Evolutionary conservation across 2,113 vertebrate species (phyloP), one percentile per base, ranked within the genome.

Genomic region (Ictidomys tridecemlineatus): DNA sequence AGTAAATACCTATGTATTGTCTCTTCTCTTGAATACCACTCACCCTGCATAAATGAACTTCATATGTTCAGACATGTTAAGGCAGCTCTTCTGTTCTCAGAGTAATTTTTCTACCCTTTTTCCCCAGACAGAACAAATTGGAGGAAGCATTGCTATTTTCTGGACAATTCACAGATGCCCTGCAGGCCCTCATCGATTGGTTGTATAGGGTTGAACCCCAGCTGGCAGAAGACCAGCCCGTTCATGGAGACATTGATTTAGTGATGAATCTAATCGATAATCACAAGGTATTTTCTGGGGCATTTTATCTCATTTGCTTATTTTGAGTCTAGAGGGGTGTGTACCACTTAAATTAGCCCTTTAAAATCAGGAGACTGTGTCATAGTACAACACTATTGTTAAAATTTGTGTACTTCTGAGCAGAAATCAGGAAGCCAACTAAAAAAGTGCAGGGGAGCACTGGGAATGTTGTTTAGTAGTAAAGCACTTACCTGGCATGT

Each of bases 151-250:
- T 99, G 83, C 84, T 99, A 70, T 99, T 99, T 98, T 99, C 99
- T 0, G 99, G 99, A 79, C 99, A 99, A 96, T 99, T 99, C 98
- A 99, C 99, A 82, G 99, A 99, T 53, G 99, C 99, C 91, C 98
- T 99, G 85, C 99, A 99, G 98, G 99, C 99, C 97, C 99, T 99
- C 87, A 99, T 99, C 95, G 99, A 99, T 94, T 99, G 99, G 99
- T 98, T 99, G 4, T 99, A 99, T 95, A 99, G 99, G 98, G 99
- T 99, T 91, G 99, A 99, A 85, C 99, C 99, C 83, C 99, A 99
- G 88, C 97, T 99, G 97, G 99, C 99, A 8, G 99, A 99, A 98
- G 99, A 99, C 96, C 99, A 99, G 96, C 99, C 99, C 0, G 99
- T 99, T 22, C 99, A 99, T 0, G 99, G 99, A 98, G 99, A 99